Evolutionary conservation across 37 sponge, comb jelly and placozoan genomes (phyloP), one percentile per base, ranked within the genome.

Genomic region (Halisarca cf. caerulea): DNA sequence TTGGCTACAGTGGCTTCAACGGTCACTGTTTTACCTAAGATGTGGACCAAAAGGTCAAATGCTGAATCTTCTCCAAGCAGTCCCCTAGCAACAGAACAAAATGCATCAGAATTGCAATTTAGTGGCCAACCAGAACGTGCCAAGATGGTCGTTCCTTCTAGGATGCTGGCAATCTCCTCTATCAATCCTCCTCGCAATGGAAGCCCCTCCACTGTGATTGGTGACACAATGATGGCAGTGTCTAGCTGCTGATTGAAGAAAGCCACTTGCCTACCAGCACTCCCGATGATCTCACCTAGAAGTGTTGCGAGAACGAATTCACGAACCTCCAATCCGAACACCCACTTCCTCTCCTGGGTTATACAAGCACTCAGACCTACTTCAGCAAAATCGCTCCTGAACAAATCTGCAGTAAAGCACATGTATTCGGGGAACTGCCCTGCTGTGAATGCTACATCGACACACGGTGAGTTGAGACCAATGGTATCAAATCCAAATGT

Each of bases 41-140:
- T 42, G 8, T 57, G 8, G 6, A 59, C 86, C n/a, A 69, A 32
- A 37, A 85, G 66, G 27, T 23, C 21, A 8, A 85, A 39, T 37
- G 23, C 44, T 8, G 66, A 42, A 45, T 78, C 68, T 70, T 27
- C 72, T 38, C 86, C 86, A 38, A 85, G 66, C 17, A 84, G 47
- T 21, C 23, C 43, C 35, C 71, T 60, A 18, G 57, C 51, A 14
- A 84, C 58, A 15, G 42, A 20, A 57, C 84, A 84, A 41, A 84
- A 84, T 18, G 43, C 3, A 58, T 84, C 84, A 15, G 41, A 47
- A 37, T 33, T 7, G 37, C 84, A 84, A 17, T n/a, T 23, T 23
- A 6, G 0, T 18, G 84, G 84, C 62, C 62, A 73, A 3, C 33
- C 7, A 2, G 71, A 21, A 25, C 58, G 21, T 6, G 54, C 60